Conservation (phyloP, 2,888 invertebrate genomes). For the Sarcophaga subvicina region DNA sequence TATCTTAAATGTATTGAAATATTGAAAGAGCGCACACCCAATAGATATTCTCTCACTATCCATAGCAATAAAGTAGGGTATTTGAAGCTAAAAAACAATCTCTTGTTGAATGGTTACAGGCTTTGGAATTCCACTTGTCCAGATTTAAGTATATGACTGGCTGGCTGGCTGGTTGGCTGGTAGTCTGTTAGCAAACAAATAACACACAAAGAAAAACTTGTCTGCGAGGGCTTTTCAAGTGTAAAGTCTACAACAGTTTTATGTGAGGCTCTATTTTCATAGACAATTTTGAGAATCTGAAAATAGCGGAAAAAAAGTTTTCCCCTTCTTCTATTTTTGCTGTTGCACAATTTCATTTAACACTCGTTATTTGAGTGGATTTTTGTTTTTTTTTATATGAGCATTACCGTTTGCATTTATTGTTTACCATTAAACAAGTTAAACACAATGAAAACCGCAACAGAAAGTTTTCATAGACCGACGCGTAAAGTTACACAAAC, state of each 20-base stretch:
- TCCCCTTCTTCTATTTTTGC: neutral
- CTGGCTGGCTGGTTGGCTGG: conserved; percentile 21
- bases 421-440: conserved; percentile 45
- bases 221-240: conserved; percentile 30
- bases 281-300: no score
- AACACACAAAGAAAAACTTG: conserved; percentile 2
- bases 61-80: no score
- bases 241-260: conserved; percentile 38
- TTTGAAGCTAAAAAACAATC: neutral
- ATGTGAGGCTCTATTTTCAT: neutral
- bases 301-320: no score
- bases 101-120: conserved; percentile 18
- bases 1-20: no score
- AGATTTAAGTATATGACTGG: conserved; percentile 34
- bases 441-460: conserved; percentile 23
- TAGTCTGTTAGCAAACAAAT: neutral
- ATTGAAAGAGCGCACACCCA: no score
- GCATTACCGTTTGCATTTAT: conserved; percentile 15
- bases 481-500: conserved; percentile 35
- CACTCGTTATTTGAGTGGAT: neutral
- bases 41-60: no score
- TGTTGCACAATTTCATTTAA: neutral
- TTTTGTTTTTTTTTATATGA: neutral
- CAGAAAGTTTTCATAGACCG: neutral
- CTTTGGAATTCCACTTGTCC: conserved; percentile 46